These are phyloP conservation scores for Caenorhabditis macrosperma DNA, from an alignment of 2,888 invertebrate species.

Conservation along the genomic window DNA sequence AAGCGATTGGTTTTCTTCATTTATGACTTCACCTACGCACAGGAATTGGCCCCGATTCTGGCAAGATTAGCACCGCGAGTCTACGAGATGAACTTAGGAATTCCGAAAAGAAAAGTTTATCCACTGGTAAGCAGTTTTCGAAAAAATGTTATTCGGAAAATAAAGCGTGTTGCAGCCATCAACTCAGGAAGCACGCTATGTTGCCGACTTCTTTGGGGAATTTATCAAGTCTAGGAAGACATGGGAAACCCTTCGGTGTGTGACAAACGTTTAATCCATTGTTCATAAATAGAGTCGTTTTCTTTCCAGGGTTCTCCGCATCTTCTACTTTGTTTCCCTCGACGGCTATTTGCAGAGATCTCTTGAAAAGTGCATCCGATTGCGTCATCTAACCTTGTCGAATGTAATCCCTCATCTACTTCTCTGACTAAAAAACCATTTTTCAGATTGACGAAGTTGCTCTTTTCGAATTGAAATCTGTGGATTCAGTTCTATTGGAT, in stretches of 20 bases:
- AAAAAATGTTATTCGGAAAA: background rate
- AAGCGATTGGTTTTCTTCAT: conserved; percentile 43
- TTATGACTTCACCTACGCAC: conserved; percentile 42
- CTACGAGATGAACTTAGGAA: conserved; percentile 43
- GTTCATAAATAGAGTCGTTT: background rate
- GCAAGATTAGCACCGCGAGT: conserved; percentile 29
- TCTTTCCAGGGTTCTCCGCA: conserved; percentile 42
- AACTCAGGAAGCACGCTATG: conserved; percentile 31
- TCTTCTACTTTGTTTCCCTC: conserved; percentile 44
- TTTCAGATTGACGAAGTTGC: conserved; percentile 52
- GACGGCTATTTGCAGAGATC: conserved; percentile 24
- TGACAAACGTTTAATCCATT: conserved; percentile 28
- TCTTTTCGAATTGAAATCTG: conserved; percentile 23
- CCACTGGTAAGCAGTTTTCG: conserved; percentile 20
- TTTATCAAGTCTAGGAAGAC: conserved; percentile 24
- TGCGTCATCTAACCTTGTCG: conserved; percentile 48
- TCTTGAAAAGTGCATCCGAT: conserved; percentile 18
- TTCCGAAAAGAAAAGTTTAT: conserved; percentile 41
- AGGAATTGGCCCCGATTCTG: conserved; percentile 22
- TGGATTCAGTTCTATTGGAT: conserved; percentile 43
- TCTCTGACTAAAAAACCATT: background rate
- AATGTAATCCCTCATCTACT: conserved; percentile 18
- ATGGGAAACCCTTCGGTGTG: conserved; percentile 48
- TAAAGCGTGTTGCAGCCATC: conserved; percentile 20
- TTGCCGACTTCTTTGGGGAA: conserved; percentile 36